Evolutionary conservation across 2,797 vertebrate genomes (phyloP).

Genomic region (Danionella dracula): DNA sequence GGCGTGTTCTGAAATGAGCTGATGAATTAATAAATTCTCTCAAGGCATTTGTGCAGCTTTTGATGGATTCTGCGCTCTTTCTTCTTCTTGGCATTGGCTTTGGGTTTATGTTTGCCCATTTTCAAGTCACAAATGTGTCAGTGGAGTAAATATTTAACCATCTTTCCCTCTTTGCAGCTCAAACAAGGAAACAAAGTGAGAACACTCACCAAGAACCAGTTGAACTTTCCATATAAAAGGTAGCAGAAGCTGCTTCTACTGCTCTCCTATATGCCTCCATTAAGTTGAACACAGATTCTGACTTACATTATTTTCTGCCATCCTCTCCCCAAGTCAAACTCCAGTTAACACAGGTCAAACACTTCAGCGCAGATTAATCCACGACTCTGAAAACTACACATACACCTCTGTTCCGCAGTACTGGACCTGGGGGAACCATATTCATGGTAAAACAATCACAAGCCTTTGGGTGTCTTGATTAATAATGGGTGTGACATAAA

Average conservation of each 20-base stretch:
- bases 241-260: slow-evolving; percentile 30
- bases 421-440: slow-evolving; percentile 70
- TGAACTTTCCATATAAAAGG: slow-evolving; percentile 75
- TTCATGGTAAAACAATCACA: slow-evolving; percentile 48
- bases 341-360: slow-evolving; percentile 61
- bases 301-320: too few relatives aligned
- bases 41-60: background rate
- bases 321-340: slow-evolving; percentile 55
- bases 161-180: slow-evolving; percentile 61
- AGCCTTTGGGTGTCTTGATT: too few relatives aligned
- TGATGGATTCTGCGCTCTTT: background rate
- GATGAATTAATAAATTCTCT: slow-evolving; percentile 14
- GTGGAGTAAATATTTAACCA: background rate
- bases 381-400: slow-evolving; percentile 60
- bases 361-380: slow-evolving; percentile 51
- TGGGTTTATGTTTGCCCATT: background rate
- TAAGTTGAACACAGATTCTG: background rate
- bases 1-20: background rate
- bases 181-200: slow-evolving; percentile 76
- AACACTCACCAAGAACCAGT: slow-evolving; percentile 69
- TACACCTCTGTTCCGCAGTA: slow-evolving; percentile 74
- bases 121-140: background rate
- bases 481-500: too few relatives aligned
- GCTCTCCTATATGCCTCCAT: background rate
- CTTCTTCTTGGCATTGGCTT: background rate